These are phyloP conservation scores for Zaprionus taronus DNA, from an alignment of 1,140 invertebrate species.

Conservation along the genomic window DNA sequence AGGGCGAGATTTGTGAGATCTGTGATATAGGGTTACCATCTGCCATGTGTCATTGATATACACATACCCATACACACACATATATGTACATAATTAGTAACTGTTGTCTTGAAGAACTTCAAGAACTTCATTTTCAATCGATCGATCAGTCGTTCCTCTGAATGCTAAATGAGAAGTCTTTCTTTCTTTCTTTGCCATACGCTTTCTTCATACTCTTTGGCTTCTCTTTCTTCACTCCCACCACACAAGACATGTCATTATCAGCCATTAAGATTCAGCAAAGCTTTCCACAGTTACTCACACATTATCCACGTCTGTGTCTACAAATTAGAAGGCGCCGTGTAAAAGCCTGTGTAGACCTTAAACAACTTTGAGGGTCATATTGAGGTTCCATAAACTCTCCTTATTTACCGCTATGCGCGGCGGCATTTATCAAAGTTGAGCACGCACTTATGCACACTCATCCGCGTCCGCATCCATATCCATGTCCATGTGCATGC, in stretches of 20 bases:
- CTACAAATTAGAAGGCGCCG: conserved; percentile 21
- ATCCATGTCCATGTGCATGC: not conserved
- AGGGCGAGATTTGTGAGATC: conserved; percentile 12
- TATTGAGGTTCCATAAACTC: conserved; percentile 1
- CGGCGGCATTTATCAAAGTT: conserved; percentile 50
- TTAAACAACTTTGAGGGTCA: not conserved
- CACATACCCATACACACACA: not conserved
- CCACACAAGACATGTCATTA: conserved; percentile 7
- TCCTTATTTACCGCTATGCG: conserved; percentile 36
- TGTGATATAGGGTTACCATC: conserved; percentile 2
- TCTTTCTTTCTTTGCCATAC: not conserved
- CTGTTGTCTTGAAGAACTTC: not conserved
- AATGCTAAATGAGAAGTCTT: not conserved
- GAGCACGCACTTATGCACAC: conserved; percentile 16
- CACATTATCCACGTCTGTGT: not conserved
- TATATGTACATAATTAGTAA: not conserved
- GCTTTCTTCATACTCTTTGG: not conserved
- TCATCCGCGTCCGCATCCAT: conserved; percentile 1
- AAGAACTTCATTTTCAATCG: not conserved
- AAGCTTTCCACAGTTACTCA: conserved; percentile 11
- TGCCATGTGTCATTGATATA: conserved; percentile 1
- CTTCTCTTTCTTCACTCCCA: conserved; percentile 20
- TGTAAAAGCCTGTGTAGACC: conserved; percentile 3
- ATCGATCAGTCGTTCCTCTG: not conserved
- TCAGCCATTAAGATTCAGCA: conserved; percentile 16